A percentile compares a stretch with the other conserved stretches of the same genome.
phyloP scores from a whole-genome alignment of 2,113 vertebrate species.

The Stigmatopora nigra region DNA sequence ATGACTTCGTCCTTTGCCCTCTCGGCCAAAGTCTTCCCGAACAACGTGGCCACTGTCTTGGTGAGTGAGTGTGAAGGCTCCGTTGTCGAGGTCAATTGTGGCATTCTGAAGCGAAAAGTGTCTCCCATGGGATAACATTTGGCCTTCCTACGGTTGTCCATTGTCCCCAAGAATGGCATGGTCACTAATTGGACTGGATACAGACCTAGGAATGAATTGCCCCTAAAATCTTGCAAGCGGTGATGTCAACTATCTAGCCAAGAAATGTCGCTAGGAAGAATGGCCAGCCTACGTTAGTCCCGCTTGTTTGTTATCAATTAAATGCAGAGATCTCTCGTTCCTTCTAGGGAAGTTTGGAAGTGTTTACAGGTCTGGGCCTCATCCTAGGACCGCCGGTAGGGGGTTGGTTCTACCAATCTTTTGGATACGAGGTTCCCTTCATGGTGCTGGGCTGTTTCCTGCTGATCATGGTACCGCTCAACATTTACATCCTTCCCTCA shows the following conservation, averaged over 20 bases:
- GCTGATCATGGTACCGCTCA: constrained; percentile 81
- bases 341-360: constrained; percentile 84
- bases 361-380: constrained; percentile 84
- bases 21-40: constrained; percentile 82
- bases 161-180: not conserved
- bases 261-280: not conserved
- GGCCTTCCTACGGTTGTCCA: not conserved
- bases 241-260: too few relatives aligned
- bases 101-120: too few relatives aligned
- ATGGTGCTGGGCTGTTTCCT: constrained; percentile 79
- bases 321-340: not conserved
- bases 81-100: too few relatives aligned
- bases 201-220: too few relatives aligned
- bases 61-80: constrained; percentile 72
- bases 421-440: constrained; percentile 89
- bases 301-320: not conserved
- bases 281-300: not conserved
- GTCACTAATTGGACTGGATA: too few relatives aligned
- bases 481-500: constrained; percentile 78
- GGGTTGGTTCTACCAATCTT: constrained; percentile 85
- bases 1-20: constrained; percentile 82
- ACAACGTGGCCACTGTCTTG: constrained; percentile 87
- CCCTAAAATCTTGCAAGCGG: too few relatives aligned
- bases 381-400: constrained; percentile 88
- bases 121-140: not conserved